Base-by-base conservation (phyloP, 2,113 vertebrate species). In the Apteryx mantelli region DNA sequence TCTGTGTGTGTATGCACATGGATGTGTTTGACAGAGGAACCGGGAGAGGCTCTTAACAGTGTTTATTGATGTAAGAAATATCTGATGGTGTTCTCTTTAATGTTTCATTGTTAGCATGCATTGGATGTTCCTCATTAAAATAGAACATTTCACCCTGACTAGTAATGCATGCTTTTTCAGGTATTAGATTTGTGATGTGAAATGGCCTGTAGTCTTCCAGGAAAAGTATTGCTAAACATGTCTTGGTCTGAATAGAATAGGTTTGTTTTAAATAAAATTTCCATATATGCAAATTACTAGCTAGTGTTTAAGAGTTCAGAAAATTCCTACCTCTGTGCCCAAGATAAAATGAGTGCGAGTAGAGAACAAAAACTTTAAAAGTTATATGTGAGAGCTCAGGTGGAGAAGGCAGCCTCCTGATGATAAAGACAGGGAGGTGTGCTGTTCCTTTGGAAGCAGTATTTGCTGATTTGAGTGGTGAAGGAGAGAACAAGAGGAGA, bases 11-110 rank as follows among this genome's bases (percentile, higher is more conserved):
- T n/a, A 65, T 61, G 63, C 44, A 46, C 11, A 28, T 86, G 69
- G 77, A 40, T 65, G 30, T 36, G 34, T 88, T 90, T 93, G 88
- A 55, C 60, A 55, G 53, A 61, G 63, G 30, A 90, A 42, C 44
- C 58, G 52, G 61, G 48, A 85, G 76, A 60, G 66, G 11, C 46
- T 64, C 52, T 38, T 82, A 15, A 71, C 61, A 11, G 14, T 75
- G 26, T 83, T 92, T 82, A 61, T 55, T 65, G 81, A 32, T 0
- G 0, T 87, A 34, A 84, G 76, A 83, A 91, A 32, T 69, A 65
- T 19, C 89, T 65, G 82, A 61, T 79, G 48, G 36, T 88, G 71
- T 89, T 96, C 78, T 85, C 48, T 65, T 79, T 73, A 61, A 26
- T 50, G 17, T 88, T 77, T 48, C 91, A 14, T 91, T 93, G 40